These are phyloP conservation scores for Nyctereutes procyonoides DNA, from an alignment of 2,113 vertebrate genomes.

Conservation along the genomic window DNA sequence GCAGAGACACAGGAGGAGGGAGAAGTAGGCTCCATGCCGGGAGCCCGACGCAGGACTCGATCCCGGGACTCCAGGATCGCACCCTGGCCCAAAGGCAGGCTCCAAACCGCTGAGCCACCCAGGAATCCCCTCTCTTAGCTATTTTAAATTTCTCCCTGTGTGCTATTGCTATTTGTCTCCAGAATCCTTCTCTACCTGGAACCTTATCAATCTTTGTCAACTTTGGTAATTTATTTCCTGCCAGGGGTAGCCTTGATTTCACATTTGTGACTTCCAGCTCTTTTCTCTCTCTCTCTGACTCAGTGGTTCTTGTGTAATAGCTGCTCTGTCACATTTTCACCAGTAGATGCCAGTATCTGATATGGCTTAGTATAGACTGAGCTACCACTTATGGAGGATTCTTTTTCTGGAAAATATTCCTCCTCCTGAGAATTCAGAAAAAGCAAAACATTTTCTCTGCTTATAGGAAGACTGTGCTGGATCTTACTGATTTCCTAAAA, in stretches of 20 bases:
- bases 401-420: not conserved
- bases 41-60: no score
- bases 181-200: not conserved
- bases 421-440: slow-evolving; percentile 18
- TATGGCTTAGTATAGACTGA: not conserved
- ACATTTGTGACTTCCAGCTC: not conserved
- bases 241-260: not conserved
- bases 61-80: no score
- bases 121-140: not conserved
- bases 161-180: not conserved
- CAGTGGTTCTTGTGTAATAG: not conserved
- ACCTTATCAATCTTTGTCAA: not conserved
- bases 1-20: no score
- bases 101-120: no score
- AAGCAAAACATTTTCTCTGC: not conserved
- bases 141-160: not conserved
- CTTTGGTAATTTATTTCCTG: not conserved
- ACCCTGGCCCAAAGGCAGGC: no score
- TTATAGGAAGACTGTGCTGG: not conserved
- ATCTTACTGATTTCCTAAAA: not conserved
- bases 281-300: slow-evolving; percentile 18
- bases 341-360: slow-evolving; percentile 72
- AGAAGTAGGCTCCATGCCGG: no score
- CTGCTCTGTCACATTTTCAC: slow-evolving; percentile 40
- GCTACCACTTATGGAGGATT: slow-evolving; percentile 52